Conservation (phyloP, 2,797 vertebrate species). For the Tauraco hartlaubi region DNA sequence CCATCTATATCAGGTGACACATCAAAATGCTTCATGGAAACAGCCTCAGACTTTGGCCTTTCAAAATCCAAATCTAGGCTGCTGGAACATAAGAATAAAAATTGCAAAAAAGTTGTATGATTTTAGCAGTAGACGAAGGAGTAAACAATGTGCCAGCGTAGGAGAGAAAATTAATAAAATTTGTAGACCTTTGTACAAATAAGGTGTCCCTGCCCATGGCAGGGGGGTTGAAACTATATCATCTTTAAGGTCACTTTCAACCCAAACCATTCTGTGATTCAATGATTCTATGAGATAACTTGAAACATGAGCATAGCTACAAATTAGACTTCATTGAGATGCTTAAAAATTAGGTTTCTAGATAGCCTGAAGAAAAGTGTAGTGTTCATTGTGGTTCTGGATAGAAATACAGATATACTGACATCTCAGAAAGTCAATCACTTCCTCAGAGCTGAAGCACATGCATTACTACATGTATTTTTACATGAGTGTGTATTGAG, state of each 20-base stretch:
- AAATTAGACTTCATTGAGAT: background rate
- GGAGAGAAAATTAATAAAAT: background rate
- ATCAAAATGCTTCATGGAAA: background rate
- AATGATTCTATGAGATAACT: background rate
- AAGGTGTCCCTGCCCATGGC: too few species aligned
- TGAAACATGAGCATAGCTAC: background rate
- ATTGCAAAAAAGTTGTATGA: background rate
- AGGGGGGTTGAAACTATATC: too few species aligned
- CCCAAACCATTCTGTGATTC: too few species aligned
- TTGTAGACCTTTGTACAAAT: background rate
- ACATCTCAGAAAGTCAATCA: background rate
- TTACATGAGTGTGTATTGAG: accelerated
- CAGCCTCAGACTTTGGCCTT: background rate
- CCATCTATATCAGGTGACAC: background rate
- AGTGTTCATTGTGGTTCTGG: background rate
- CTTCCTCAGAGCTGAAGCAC: background rate
- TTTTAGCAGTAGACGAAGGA: background rate
- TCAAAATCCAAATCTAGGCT: background rate
- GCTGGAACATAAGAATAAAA: background rate
- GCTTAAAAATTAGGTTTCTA: background rate
- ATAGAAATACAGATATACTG: background rate
- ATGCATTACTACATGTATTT: background rate
- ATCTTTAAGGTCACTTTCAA: too few species aligned
- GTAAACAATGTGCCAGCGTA: background rate
- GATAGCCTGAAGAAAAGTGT: background rate